These are phyloP conservation scores for Varecia variegata DNA, from an alignment of 2,797 vertebrate species.

Conservation along the genomic window DNA sequence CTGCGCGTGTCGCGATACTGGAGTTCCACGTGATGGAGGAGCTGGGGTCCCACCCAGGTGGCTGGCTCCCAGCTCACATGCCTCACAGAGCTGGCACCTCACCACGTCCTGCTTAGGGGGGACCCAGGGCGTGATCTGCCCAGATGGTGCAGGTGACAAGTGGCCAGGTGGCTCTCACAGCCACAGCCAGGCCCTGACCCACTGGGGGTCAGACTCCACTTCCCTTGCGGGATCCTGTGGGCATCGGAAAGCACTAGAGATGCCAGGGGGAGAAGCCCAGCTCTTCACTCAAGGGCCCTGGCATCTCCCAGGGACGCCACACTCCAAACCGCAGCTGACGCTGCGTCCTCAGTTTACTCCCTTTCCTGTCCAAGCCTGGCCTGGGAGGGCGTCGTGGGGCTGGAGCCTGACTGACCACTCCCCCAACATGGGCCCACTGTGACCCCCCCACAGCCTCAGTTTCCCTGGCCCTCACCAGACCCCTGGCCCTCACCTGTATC, in stretches of 20 bases:
- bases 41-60: not conserved
- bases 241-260: not conserved
- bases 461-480: not conserved
- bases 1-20: accelerated
- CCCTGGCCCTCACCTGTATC: not conserved
- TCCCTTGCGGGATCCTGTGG: not conserved
- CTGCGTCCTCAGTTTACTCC: not conserved
- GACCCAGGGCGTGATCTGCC: not conserved
- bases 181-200: not conserved
- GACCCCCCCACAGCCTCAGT: not conserved
- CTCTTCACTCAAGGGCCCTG: not conserved
- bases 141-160: not conserved
- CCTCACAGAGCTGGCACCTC: accelerated
- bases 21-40: not conserved
- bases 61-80: not conserved
- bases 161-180: not conserved
- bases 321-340: not conserved
- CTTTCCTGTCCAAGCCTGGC: not conserved
- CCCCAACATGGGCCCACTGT: not conserved
- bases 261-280: not conserved
- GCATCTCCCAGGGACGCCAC: not conserved
- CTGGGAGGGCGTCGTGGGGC: not conserved
- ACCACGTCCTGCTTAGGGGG: not conserved
- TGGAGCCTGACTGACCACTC: not conserved
- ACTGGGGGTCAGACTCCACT: no score